Evolutionary conservation across 2,888 invertebrate species (phyloP).

Genomic region (Cryptosula pallasiana): DNA sequence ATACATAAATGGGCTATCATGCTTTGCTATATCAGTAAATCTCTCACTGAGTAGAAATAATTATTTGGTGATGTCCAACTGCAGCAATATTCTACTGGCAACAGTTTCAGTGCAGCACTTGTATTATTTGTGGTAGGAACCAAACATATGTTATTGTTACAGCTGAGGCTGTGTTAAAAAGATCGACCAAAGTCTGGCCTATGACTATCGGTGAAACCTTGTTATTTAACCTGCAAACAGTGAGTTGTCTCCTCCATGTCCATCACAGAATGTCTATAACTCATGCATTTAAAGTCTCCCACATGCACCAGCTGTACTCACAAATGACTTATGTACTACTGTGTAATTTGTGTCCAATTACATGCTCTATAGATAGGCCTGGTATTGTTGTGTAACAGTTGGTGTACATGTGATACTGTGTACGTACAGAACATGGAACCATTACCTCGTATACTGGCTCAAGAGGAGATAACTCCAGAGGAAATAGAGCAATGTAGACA

Average conservation of each 20-base stretch:
- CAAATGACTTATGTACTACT: not conserved
- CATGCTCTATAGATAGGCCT: too few relatives aligned
- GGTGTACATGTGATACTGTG: not conserved
- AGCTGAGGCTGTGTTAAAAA: constrained; percentile 60
- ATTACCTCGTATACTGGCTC: constrained; percentile 70
- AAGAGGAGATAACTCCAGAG: constrained; percentile 76
- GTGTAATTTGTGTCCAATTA: too few relatives aligned
- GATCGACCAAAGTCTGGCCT: constrained; percentile 73
- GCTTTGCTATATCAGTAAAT: too few relatives aligned
- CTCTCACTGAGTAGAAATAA: not conserved
- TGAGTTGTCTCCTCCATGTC: constrained; percentile 31
- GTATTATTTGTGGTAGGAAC: too few relatives aligned
- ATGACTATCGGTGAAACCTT: constrained; percentile 81
- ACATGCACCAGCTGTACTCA: not conserved
- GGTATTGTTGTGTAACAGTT: too few relatives aligned
- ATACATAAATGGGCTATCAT: too few relatives aligned
- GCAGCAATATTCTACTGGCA: too few relatives aligned
- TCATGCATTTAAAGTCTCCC: not conserved
- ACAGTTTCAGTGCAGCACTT: too few relatives aligned
- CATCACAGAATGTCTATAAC: not conserved
- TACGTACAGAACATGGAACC: constrained; percentile 69
- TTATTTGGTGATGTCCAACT: not conserved
- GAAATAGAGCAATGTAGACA: constrained; percentile 81
- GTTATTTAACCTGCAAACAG: constrained; percentile 61
- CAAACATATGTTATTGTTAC: too few relatives aligned